Base-by-base conservation (phyloP, 2,888 invertebrate species). In the Ellobium chinense region DNA sequence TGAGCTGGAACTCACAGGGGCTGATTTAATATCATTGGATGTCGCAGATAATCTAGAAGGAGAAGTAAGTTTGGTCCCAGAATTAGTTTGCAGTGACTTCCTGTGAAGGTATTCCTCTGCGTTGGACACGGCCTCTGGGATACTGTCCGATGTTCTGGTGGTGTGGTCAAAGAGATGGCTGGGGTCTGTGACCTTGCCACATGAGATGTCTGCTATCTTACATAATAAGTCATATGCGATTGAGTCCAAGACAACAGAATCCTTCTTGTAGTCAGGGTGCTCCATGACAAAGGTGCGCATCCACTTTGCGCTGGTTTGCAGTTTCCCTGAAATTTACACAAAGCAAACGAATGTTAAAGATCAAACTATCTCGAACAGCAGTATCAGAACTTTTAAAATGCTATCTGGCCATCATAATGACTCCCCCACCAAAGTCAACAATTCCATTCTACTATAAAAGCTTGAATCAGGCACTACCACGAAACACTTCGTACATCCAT, bases 271-370 rank as follows among this genome's bases (percentile, higher is more conserved):
- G 65, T 96, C 95, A 0, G 97, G 95, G 94, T 99, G 99, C 24
- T 94, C 94, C 60, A 95, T 94, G 77, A 99, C 96, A 94, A 97
- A 98, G 83, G 96, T 95, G 69, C 99, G 95, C 91, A 99, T 96
- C 98, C 98, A 99, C 46, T 96, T 94, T 62, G 99, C 99, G 88
- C 98, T 97, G 75, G 99, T 99, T 91, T 95, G 94, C 77, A 98
- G 95, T 92, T 97, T 96, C 37, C 99, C 99, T 87, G 86, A n/a
- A n/a, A n/a, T n/a, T n/a, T n/a, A n/a, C n/a, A n/a, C n/a, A n/a
- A n/a, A n/a, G n/a, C n/a, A n/a, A n/a, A n/a, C n/a, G n/a, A n/a
- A n/a, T n/a, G n/a, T n/a, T n/a, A n/a, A n/a, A n/a, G n/a, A n/a
- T n/a, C n/a, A n/a, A n/a, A n/a, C n/a, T n/a, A n/a, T n/a, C n/a